Conservation (phyloP, 2,888 invertebrate genomes). For the Lamellibrachia columna region DNA sequence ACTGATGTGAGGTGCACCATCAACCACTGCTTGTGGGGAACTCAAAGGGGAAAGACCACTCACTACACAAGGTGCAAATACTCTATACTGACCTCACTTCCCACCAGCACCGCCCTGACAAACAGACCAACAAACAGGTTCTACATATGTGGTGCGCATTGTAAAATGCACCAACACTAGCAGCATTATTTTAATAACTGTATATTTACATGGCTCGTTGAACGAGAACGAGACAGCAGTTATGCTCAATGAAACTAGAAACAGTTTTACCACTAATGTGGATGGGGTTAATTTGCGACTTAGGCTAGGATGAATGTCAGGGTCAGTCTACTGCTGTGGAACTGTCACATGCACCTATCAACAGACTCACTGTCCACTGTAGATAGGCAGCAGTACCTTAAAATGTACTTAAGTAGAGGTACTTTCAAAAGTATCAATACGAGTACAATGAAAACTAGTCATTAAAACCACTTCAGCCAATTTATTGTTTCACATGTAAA, state of each 20-base stretch:
- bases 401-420: neutral
- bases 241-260: neutral
- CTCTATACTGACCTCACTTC: neutral
- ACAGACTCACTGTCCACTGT: neutral
- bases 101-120: neutral
- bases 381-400: slow-evolving; percentile 13
- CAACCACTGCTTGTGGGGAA: neutral
- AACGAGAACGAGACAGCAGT: neutral
- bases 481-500: neutral
- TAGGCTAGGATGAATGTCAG: neutral
- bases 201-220: neutral
- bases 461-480: neutral
- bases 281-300: neutral
- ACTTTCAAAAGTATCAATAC: too few relatives aligned
- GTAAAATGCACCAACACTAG: neutral
- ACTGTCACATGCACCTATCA: neutral
- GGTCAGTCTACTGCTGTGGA: neutral
- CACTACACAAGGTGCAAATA: neutral
- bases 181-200: neutral
- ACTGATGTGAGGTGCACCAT: neutral
- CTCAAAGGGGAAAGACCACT: neutral
- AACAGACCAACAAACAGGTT: neutral
- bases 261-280: neutral
- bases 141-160: neutral
- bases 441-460: neutral